These are phyloP conservation scores for Whitmania pigra DNA, from an alignment of 1,140 invertebrate genomes.

Conservation along the genomic window DNA sequence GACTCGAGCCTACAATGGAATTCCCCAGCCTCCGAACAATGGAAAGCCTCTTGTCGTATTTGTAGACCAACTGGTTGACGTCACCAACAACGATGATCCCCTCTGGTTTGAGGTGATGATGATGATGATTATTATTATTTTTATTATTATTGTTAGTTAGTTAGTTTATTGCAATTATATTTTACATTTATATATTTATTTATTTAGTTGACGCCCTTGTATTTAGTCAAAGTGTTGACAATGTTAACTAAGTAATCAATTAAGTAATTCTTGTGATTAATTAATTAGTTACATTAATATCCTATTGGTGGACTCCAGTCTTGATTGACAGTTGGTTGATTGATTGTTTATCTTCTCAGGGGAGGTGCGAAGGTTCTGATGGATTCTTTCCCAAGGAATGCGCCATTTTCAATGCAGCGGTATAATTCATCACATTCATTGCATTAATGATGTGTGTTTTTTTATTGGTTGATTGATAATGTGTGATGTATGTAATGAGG, in stretches of 20 bases:
- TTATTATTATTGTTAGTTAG: background rate
- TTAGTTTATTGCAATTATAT: background rate
- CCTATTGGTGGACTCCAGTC: too few relatives aligned
- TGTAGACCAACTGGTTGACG: conserved; percentile 33
- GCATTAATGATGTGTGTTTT: too few relatives aligned
- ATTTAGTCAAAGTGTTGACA: background rate
- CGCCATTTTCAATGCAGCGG: conserved; percentile 22
- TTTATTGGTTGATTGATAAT: too few relatives aligned
- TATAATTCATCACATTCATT: too few relatives aligned
- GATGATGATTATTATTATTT: background rate
- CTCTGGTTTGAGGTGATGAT: conserved; percentile 29
- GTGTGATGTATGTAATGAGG: too few relatives aligned
- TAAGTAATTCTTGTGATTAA: too few relatives aligned
- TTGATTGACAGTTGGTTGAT: too few relatives aligned
- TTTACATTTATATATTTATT: background rate
- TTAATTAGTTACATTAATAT: too few relatives aligned
- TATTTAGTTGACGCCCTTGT: background rate
- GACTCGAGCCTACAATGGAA: conserved; percentile 30
- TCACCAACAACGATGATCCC: conserved; percentile 31
- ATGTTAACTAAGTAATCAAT: background rate
- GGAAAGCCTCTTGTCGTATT: conserved; percentile 30
- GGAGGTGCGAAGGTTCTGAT: conserved; percentile 28
- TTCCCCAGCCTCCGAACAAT: conserved; percentile 28
- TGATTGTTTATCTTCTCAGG: conserved; percentile 26
- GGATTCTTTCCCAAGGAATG: conserved; percentile 34